Base-by-base conservation (phyloP, 2,797 vertebrate genomes). In the Dipus sagitta region DNA sequence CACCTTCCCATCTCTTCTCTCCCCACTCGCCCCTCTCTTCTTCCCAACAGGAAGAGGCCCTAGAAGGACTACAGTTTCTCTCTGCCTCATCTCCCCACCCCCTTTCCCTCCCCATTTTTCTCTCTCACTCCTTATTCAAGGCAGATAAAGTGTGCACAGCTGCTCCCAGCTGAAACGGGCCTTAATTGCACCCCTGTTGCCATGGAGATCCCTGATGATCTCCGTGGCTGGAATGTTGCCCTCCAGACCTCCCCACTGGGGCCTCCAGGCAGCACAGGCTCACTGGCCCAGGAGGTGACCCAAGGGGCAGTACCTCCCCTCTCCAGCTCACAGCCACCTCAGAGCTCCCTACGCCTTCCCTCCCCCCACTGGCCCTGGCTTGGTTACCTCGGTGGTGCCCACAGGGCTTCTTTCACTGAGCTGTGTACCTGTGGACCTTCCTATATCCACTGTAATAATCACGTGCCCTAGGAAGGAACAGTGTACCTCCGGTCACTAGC, bases 171-270 rank as follows among this genome's bases (percentile, higher is more conserved):
- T 98, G 98, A 98, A 98, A 95, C 47, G 0, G 97, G 96, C 96
- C 97, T 98, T 98, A 98, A 98, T 98, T 98, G 98, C 97, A 97
- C 97, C 96, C 95, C 97, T 38, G 98, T 98, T 98, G 97, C 97
- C 97, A 98, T 98, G 97, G 97, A 82, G 98, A 98, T 97, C 0
- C 96, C 97, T 97, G 97, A 98, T 97, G 98, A 98, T 98, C 97
- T 97, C 97, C 94, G 92, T 98, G 98, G 97, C 97, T 97, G 97
- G 97, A 98, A 94, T 30, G 3, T 96, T 96, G 97, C 96, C 96
- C 97, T 97, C 96, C n/a, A 5, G 38, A 96, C 95, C 96, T 95
- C 90, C 91, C 93, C 6, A 86, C 94, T 92, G 96, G 96, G 96
- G 95, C 93, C 87, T 93, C 87, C 2, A 5, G 90, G 93, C 95